Evolutionary conservation across 2,113 vertebrate genomes (phyloP), one percentile per base, ranked within the genome.

Genomic region (Speoplatyrhinus poulsoni): DNA sequence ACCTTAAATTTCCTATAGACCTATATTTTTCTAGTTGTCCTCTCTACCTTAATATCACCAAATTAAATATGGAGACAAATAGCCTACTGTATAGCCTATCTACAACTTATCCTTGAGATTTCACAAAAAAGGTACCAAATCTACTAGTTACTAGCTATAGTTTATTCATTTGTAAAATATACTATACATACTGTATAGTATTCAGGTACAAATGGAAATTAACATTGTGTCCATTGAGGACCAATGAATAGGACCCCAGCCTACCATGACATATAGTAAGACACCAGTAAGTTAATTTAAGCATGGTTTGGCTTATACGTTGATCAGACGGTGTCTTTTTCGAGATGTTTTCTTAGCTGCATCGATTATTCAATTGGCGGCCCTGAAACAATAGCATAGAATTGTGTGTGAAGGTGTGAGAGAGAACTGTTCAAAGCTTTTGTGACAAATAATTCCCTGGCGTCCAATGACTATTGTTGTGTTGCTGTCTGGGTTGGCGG

Each of bases 381-480:
- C 67, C 16, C 59, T 65, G 70, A 74, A 73, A 70, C 76, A 67
- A 60, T 67, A 62, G 36, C 47, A 73, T 63, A 10, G 16, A 59
- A 54, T 12, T 6, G 16, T n/a, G 32, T 3, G 16, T 49, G 47
- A 60, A 41, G 7, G 65, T 56, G 60, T 63, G 68, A 52, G 64
- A 7, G 56, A 65, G 59, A 72, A 66, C 66, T 72, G 19, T 60
- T 46, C 26, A 63, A 54, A 79, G 60, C 69, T 8, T 46, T 68
- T 60, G 61, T 72, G 72, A 78, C 76, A 79, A 70, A 76, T 62
- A 55, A 7, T 8, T 73, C 73, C 50, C 80, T n/a, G 53, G 46
- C 46, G 49, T 57, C 16, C 1, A 56, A 9, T 12, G 61, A 7
- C 61, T 74, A 53, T 52, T 69, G 61, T 61, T 62, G 66, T 73